Evolutionary conservation across 2,797 vertebrate species (phyloP), one percentile per base, ranked within the genome.

Genomic region (Typhlichthys subterraneus): DNA sequence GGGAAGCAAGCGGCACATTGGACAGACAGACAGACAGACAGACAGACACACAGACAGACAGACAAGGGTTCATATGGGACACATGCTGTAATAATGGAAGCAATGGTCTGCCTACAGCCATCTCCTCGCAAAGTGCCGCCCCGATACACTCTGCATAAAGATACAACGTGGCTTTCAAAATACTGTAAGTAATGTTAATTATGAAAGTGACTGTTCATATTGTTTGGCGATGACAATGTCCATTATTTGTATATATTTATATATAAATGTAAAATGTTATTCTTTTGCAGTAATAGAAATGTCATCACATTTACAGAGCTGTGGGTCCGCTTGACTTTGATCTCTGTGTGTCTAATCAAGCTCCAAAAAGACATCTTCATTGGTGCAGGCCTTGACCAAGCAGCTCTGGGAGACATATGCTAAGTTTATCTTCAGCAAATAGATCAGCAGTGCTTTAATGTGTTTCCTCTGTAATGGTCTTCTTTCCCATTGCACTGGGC

Each of bases 381-480:
- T 87, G 85, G 88, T 76, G 74, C 76, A 55, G 79, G 80, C 73
- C 67, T 9, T 68, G 77, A 81, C 77, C 79, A 84, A 84, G 85
- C 81, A 76, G 87, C 83, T 85, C 78, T 85, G 63, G 78, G 82
- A 91, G 86, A 92, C 86, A 84, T 90, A 83, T 87, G 83, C 87
- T 88, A 88, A 85, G 89, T 91, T 92, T 92, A 93, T 91, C 89
- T 89, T 85, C 83, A 81, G 81, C 83, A 90, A 90, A 89, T 91
- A 87, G 78, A 90, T 91, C 84, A 86, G 83, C 77, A 69, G 77
- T 57, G 79, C 84, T 90, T 89, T 91, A 86, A 92, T 88, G 87
- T 90, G 87, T 89, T 86, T 86, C 71, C 87, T 75, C 85, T 81
- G 88, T 90, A 89, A 93, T 88, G 79, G 77, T 85, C 79, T 90